These are phyloP conservation scores for Cosmorhoe ocellata DNA, from an alignment of 2,888 invertebrate genomes.

Conservation along the genomic window DNA sequence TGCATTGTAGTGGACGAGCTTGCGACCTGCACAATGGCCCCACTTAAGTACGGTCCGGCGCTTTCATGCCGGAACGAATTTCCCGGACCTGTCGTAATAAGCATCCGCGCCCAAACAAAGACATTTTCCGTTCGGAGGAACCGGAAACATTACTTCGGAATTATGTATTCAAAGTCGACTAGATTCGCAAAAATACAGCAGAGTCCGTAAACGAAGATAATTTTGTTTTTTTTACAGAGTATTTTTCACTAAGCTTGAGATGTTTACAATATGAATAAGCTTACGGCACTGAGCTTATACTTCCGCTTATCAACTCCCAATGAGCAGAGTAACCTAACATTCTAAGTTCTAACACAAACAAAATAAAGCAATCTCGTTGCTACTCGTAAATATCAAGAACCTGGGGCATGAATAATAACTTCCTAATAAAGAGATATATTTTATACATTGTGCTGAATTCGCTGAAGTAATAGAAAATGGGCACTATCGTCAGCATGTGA, in stretches of 20 bases:
- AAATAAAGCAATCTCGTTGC: constrained; percentile 11
- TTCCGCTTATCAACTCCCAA: constrained; percentile 21
- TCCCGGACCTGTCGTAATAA: constrained; percentile 70
- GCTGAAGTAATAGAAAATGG: constrained; percentile 9
- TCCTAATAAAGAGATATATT: constrained; percentile 17
- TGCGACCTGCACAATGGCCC: constrained; percentile 63
- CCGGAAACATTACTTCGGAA: constrained; percentile 66
- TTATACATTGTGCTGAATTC: constrained; percentile 15
- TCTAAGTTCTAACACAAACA: constrained; percentile 14
- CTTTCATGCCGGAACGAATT: constrained; percentile 66
- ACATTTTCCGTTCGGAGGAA: constrained; percentile 62
- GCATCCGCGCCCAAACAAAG: constrained; percentile 73
- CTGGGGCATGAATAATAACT: constrained; percentile 12
- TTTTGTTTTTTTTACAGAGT: constrained; percentile 14
- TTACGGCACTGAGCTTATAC: constrained; percentile 11
- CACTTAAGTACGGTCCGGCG: constrained; percentile 72
- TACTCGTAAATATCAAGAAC: constrained; percentile 13
- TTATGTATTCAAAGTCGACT: constrained; percentile 58
- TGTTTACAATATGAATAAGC: constrained; percentile 16
- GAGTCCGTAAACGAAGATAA: constrained; percentile 31
- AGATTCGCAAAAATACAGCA: constrained; percentile 47
- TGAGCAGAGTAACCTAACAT: constrained; percentile 16
- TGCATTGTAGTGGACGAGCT: constrained; percentile 59
- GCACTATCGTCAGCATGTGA: constrained; percentile 16
- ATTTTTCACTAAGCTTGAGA: background rate